These are phyloP conservation scores for Caerostris extrusa DNA, from an alignment of 1,140 invertebrate species.

Conservation along the genomic window DNA sequence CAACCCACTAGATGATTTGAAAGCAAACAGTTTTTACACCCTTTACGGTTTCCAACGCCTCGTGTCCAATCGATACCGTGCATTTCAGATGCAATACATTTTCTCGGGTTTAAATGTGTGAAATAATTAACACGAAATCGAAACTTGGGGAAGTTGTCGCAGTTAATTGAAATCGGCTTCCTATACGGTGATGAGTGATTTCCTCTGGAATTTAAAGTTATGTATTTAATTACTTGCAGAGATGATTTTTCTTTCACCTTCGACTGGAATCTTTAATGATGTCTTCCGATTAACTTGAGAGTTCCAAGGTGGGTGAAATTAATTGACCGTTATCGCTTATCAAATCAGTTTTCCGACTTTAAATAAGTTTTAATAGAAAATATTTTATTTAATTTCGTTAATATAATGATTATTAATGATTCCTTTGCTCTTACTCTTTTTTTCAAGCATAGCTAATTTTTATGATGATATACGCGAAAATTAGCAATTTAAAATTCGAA, in stretches of 20 bases:
- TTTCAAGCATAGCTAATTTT: no score
- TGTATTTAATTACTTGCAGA: slow-evolving; percentile 15
- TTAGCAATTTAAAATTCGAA: no score
- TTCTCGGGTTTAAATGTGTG: background rate
- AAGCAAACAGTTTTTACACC: background rate
- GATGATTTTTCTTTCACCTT: background rate
- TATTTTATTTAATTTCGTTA: no score
- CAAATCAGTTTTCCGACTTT: background rate
- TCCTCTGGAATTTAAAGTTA: background rate
- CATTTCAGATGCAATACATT: background rate
- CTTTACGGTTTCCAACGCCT: background rate
- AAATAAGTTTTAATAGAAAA: background rate
- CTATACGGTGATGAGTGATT: slow-evolving; percentile 6
- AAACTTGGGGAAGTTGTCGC: background rate
- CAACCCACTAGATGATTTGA: background rate
- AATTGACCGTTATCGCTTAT: background rate
- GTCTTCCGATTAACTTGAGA: background rate
- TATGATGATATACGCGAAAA: no score
- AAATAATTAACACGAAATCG: background rate
- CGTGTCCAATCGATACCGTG: background rate
- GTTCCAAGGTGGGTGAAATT: background rate
- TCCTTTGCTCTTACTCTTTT: no score
- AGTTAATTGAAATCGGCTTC: slow-evolving; percentile 9
- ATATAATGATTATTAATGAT: no score
- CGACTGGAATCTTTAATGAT: background rate